Evolutionary conservation across 2,113 vertebrate species (phyloP).

Genomic region (Acrocephalus arundinaceus): DNA sequence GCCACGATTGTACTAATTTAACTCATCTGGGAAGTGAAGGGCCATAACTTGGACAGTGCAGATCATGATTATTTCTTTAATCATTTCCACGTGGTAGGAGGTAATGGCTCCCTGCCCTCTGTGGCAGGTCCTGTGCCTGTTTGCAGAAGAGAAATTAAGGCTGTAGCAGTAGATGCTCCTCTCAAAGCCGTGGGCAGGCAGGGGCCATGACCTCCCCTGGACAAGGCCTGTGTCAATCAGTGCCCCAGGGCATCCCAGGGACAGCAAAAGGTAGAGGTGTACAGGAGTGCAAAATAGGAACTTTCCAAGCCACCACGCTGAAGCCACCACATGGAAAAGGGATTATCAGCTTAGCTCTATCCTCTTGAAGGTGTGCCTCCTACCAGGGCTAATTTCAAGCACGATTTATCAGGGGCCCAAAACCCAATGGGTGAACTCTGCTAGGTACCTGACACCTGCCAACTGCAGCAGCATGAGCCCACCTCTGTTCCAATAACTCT

Average conservation of each 20-base stretch:
- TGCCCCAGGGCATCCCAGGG: neutral
- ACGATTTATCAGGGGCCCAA: neutral
- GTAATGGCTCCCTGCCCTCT: neutral
- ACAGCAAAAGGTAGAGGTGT: neutral
- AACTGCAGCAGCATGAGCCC: neutral
- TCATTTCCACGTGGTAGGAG: neutral
- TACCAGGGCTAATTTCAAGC: neutral
- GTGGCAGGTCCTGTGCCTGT: neutral
- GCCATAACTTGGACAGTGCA: neutral
- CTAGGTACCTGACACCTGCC: neutral
- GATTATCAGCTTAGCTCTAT: neutral
- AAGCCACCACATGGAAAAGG: neutral
- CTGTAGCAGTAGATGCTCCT: neutral
- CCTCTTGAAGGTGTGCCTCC: neutral
- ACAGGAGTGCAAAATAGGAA: neutral
- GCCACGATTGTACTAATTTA: constrained; percentile 25
- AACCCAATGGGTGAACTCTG: neutral
- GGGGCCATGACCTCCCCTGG: neutral
- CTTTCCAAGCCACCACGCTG: neutral
- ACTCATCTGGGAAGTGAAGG: neutral
- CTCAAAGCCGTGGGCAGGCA: neutral
- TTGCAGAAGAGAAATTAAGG: neutral
- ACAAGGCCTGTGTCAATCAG: accelerated
- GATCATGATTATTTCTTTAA: neutral
- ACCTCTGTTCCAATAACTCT: neutral